Evolutionary conservation across 2,113 vertebrate genomes (phyloP).

Genomic region (Shinisaurus crocodilurus): DNA sequence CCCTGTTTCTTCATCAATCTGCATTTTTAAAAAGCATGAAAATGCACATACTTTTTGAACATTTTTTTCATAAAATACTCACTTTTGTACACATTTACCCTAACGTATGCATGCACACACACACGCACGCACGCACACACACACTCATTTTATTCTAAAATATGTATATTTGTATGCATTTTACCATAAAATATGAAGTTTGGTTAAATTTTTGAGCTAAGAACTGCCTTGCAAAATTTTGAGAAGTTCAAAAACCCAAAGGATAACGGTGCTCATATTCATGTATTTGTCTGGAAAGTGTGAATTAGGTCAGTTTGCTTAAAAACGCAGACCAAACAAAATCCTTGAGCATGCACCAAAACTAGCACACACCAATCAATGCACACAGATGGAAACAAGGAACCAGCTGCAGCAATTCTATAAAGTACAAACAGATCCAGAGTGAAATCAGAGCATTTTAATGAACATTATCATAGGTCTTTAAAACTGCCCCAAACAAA

Average conservation of each 20-base stretch:
- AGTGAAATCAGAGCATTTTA: not conserved
- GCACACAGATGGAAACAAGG: not conserved
- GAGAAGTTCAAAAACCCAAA: not conserved
- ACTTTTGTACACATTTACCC: not conserved
- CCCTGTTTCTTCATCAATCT: too few relatives aligned
- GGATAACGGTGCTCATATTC: too few relatives aligned
- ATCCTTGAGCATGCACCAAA: too few relatives aligned
- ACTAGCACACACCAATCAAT: not conserved
- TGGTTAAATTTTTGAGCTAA: not conserved
- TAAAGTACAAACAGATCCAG: not conserved
- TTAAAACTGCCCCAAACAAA: not conserved
- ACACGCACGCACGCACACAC: too few relatives aligned
- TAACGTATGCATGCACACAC: not conserved
- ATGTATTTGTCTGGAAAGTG: not conserved
- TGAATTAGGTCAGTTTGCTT: not conserved
- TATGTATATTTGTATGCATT: not conserved
- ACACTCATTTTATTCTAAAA: not conserved
- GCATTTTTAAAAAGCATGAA: too few relatives aligned
- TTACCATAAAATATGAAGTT: not conserved
- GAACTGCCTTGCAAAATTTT: not conserved
- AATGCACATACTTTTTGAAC: too few relatives aligned
- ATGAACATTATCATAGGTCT: not conserved
- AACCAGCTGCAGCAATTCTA: not conserved
- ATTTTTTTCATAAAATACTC: too few relatives aligned
- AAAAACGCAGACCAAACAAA: not conserved